Evolutionary conservation across 2,888 invertebrate genomes (phyloP), one percentile per base, ranked within the genome.

Genomic region (Euspilapteryx auroguttella): DNA sequence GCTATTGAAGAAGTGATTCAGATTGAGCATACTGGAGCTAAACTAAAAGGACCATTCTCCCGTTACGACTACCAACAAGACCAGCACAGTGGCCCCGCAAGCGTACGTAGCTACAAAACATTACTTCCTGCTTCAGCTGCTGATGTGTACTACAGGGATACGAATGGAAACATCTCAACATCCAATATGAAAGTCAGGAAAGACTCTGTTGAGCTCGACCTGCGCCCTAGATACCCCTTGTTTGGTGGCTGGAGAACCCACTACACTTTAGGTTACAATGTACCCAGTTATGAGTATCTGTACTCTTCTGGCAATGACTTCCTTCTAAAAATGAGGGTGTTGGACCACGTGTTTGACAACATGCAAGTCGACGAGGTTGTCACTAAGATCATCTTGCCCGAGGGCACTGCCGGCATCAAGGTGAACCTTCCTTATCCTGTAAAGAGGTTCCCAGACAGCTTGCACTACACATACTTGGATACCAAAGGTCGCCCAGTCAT

Each of bases 171-270:
- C 59, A 99, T 99, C 47, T 98, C 97, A 1, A 99, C 99, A 7
- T 96, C 96, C 1, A 89, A 93, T 56, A 88, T 98, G 76, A 82
- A 87, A 38, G 75, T 89, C 13, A 81, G 89, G 41, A 90, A 91
- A 40, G 95, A 98, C 51, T 88, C 93, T 21, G 94, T 98, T 5
- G 97, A 99, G 49, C 68, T 99, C 3, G 97, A 97, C 48, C 78
- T 99, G n/a, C 80, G 94, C 27, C 99, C 98, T 1, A 80, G 99
- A 44, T 99, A 97, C 62, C 99, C 99, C 3, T 77, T 99, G 3
- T 99, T 98, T 61, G 99, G 99, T 30, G 99, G 99, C 9, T 99
- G 99, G 99, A 93, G 91, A 59, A 97, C 96, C 6, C 92, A 94
- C 42, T 99, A 99, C 63, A 89, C 88, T 23, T 79, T 99, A 25